Evolutionary conservation across 1,140 invertebrate genomes (phyloP).

Genomic region (Hyles euphorbiae): DNA sequence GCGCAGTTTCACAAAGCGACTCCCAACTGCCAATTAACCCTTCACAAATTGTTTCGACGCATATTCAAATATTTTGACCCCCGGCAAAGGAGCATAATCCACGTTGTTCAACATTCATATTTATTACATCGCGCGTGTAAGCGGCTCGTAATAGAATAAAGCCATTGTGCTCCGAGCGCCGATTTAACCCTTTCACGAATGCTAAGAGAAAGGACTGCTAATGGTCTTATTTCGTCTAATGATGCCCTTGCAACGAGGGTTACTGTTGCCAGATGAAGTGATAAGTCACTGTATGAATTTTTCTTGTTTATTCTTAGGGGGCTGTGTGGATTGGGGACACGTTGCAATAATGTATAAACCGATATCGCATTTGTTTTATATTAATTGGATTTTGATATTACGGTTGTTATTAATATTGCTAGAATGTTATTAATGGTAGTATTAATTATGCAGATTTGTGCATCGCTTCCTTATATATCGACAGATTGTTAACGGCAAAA

Average conservation of each 20-base stretch:
- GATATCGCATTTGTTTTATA: too few relatives aligned
- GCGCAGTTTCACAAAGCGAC: constrained; percentile 36
- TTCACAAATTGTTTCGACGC: constrained; percentile 63
- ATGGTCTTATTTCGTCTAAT: constrained; percentile 73
- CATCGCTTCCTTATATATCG: too few relatives aligned
- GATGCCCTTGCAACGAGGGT: constrained; percentile 57
- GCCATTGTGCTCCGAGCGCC: constrained; percentile 62
- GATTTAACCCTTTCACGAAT: constrained; percentile 66
- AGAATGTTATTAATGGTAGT: too few relatives aligned
- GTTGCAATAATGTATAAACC: too few relatives aligned
- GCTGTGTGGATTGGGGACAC: constrained; percentile 22
- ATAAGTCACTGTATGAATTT: constrained; percentile 69
- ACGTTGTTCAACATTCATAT: constrained; percentile 73
- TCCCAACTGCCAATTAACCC: constrained; percentile 63
- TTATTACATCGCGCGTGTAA: constrained; percentile 73
- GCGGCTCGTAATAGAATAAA: constrained; percentile 68
- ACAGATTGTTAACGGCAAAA: not conserved
- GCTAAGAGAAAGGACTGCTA: constrained; percentile 73
- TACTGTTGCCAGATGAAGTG: constrained; percentile 67
- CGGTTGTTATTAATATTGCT: too few relatives aligned
- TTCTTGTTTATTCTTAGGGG: constrained; percentile 31
- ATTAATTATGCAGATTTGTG: too few relatives aligned
- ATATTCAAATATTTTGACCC: constrained; percentile 75
- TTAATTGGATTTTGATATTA: too few relatives aligned
- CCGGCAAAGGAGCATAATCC: constrained; percentile 67